A percentile compares a stretch with the other conserved stretches of the same genome.
These are phyloP conservation scores for Cheilosia vernalis DNA, from an alignment of 2,888 invertebrate species.

Conservation along the genomic window DNA sequence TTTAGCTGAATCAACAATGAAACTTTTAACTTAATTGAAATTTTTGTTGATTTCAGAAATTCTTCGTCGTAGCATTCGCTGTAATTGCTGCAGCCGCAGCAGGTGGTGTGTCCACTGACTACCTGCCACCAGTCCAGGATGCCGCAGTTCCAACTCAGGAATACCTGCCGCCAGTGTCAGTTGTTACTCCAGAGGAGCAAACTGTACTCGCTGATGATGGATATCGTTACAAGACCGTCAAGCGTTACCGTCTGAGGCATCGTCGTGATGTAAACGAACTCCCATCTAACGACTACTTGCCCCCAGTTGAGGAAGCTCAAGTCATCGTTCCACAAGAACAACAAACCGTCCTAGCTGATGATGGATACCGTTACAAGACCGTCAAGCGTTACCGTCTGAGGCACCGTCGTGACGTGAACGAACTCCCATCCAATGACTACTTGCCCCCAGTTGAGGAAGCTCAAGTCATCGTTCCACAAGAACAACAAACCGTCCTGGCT, in stretches of 20 bases:
- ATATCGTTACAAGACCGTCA: constrained; percentile 80
- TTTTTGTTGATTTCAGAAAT: constrained; percentile 77
- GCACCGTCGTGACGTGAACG: constrained; percentile 77
- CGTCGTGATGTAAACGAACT: constrained; percentile 81
- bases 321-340: constrained; percentile 10
- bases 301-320: constrained; percentile 66
- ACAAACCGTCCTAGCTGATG: constrained; percentile 61
- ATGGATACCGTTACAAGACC: constrained; percentile 73
- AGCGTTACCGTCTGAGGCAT: constrained; percentile 78
- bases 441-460: constrained; percentile 22
- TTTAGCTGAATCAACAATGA: not conserved
- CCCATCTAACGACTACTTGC: constrained; percentile 78
- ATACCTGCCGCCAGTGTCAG: constrained; percentile 71
- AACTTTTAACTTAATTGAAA: not conserved
- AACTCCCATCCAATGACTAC: constrained; percentile 80
- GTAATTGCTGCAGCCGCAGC: constrained; percentile 80
- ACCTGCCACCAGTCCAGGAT: constrained; percentile 73
- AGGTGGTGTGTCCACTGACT: constrained; percentile 71
- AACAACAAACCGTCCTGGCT: constrained; percentile 51
- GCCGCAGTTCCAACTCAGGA: constrained; percentile 72
- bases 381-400: constrained; percentile 64
- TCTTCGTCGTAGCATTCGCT: constrained; percentile 80
- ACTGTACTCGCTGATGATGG: constrained; percentile 79
- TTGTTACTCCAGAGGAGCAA: constrained; percentile 42
- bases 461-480: constrained; percentile 2